Evolutionary conservation across 1,140 invertebrate species (phyloP).

Genomic region (Notospermus geniculatus): DNA sequence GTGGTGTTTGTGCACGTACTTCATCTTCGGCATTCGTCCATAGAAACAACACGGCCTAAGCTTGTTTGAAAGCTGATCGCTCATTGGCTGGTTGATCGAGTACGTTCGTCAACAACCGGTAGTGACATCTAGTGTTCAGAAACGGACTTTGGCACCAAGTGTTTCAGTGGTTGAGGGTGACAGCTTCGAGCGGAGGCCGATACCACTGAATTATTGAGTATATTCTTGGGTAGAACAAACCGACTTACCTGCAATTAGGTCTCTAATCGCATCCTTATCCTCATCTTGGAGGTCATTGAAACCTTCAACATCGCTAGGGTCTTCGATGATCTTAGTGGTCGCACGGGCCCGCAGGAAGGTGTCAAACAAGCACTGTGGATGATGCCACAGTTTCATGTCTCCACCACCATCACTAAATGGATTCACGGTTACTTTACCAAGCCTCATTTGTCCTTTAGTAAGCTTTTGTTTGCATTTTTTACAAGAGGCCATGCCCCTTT

Average conservation of each 20-base stretch:
- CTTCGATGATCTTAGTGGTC: constrained; percentile 78
- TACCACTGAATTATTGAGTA: background rate
- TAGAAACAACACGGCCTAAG: too few relatives aligned
- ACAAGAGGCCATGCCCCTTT: constrained; percentile 76
- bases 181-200: too few relatives aligned
- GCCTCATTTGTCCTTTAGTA: constrained; percentile 67
- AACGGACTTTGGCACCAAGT: too few relatives aligned
- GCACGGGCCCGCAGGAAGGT: constrained; percentile 74
- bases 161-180: too few relatives aligned
- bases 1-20: background rate
- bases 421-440: constrained; percentile 73
- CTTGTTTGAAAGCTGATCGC: too few relatives aligned
- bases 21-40: too few relatives aligned
- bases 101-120: too few relatives aligned
- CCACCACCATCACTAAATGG: constrained; percentile 73
- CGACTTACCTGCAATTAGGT: constrained; percentile 53
- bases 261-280: constrained; percentile 67
- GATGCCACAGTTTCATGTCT: constrained; percentile 84
- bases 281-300: constrained; percentile 68
- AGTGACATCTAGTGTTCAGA: too few relatives aligned
- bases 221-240: background rate
- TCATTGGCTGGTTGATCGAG: too few relatives aligned
- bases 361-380: constrained; percentile 77
- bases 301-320: constrained; percentile 74
- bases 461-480: constrained; percentile 84